phyloP scores from a whole-genome alignment of 2,888 invertebrate genomes.

The Osedax fenrisi region DNA sequence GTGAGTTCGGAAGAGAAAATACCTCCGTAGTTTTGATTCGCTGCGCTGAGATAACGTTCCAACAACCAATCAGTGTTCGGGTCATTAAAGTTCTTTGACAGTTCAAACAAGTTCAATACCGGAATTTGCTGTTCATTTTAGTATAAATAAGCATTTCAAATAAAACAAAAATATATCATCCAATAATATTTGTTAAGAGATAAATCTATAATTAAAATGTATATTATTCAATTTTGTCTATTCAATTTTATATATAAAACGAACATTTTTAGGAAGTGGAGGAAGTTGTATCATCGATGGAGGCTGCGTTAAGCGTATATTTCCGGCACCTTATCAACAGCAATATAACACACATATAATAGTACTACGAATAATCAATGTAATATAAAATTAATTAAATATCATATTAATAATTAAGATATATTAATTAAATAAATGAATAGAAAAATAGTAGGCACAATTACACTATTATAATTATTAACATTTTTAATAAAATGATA shows the following conservation, averaged over 20 bases:
- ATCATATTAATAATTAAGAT: no score
- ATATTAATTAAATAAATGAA: no score
- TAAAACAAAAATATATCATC: background rate
- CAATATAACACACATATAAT: no score
- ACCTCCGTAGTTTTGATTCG: background rate
- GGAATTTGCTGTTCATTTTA: slow-evolving; percentile 43
- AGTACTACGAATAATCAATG: no score
- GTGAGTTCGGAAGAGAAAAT: background rate
- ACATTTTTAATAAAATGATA: no score
- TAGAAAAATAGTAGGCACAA: no score
- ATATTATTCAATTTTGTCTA: no score
- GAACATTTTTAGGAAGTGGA: slow-evolving; percentile 45
- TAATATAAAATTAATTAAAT: no score
- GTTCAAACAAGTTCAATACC: slow-evolving; percentile 48
- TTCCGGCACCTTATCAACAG: slow-evolving; percentile 42
- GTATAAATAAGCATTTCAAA: background rate
- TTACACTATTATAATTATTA: no score
- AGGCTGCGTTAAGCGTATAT: slow-evolving; percentile 46
- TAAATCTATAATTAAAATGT: no score
- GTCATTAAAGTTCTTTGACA: slow-evolving; percentile 45
- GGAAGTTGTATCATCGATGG: slow-evolving; percentile 49
- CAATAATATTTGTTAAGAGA: no score
- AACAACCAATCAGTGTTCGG: slow-evolving; percentile 42
- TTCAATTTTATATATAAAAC: no score
- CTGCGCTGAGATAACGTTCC: slow-evolving; percentile 40